Evolutionary conservation across 2,113 vertebrate species (phyloP).

Genomic region (Dicentrarchus labrax): DNA sequence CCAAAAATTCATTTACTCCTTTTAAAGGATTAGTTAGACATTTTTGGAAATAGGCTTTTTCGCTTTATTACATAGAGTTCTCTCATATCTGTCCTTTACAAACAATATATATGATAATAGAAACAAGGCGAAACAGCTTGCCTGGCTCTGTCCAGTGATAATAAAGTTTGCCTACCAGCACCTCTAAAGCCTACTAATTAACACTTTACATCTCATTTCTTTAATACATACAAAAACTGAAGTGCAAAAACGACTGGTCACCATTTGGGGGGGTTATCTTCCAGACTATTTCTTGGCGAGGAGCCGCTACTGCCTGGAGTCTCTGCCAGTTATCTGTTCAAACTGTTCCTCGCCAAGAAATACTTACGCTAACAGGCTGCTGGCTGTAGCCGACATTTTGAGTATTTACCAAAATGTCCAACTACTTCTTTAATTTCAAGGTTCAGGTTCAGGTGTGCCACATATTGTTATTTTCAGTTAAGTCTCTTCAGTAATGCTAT

Average conservation of each 20-base stretch:
- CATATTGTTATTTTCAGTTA: neutral
- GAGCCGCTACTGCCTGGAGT: neutral
- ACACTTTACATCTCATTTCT: neutral
- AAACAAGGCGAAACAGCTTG: neutral
- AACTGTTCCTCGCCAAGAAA: neutral
- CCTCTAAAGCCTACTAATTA: neutral
- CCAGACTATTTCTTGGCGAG: neutral
- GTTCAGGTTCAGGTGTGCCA: neutral
- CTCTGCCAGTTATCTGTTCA: neutral
- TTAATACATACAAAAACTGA: no score
- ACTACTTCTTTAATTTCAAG: neutral
- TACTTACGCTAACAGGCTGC: neutral
- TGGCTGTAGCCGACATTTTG: neutral
- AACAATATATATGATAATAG: no score
- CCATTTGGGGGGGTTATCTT: neutral
- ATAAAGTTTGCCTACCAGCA: no score
- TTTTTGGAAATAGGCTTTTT: neutral
- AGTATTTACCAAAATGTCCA: neutral
- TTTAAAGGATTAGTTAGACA: neutral
- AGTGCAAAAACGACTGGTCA: no score
- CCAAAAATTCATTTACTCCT: neutral
- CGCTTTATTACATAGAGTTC: neutral
- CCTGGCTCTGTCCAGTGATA: neutral
- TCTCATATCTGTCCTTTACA: no score
- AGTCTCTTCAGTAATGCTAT: neutral